Evolutionary conservation across 2,113 vertebrate genomes (phyloP).

Genomic region (Loxodonta africana): DNA sequence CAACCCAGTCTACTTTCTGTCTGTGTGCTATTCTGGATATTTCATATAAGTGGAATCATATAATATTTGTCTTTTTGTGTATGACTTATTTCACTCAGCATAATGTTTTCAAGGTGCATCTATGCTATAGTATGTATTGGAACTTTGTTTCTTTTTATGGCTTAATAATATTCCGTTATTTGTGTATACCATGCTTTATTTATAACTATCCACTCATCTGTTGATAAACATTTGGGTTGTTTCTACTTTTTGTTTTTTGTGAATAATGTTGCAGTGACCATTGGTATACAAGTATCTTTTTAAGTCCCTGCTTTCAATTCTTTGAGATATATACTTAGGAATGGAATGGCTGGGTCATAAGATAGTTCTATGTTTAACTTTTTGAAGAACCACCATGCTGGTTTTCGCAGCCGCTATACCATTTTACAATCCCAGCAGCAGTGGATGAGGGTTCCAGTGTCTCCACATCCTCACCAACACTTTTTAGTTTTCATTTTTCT

Average conservation of each 20-base stretch:
- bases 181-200: background rate
- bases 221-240: conserved; percentile 3
- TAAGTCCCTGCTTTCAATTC: background rate
- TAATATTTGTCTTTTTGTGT: background rate
- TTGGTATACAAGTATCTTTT: background rate
- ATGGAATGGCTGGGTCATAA: background rate
- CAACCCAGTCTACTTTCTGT: background rate
- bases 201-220: background rate
- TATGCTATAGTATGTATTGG: background rate
- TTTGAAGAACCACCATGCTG: background rate
- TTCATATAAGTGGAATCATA: background rate
- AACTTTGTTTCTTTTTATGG: background rate
- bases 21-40: background rate
- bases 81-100: background rate
- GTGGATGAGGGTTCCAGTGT: background rate
- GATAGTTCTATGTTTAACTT: background rate
- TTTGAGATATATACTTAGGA: background rate
- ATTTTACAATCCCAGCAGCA: background rate
- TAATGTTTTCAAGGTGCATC: conserved; percentile 20
- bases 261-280: background rate
- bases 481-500: background rate
- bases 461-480: background rate
- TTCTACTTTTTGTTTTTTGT: background rate
- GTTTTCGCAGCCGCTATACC: background rate
- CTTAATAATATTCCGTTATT: background rate